These are phyloP conservation scores for Chromis chromis DNA, from an alignment of 2,797 vertebrate species.

Conservation along the genomic window DNA sequence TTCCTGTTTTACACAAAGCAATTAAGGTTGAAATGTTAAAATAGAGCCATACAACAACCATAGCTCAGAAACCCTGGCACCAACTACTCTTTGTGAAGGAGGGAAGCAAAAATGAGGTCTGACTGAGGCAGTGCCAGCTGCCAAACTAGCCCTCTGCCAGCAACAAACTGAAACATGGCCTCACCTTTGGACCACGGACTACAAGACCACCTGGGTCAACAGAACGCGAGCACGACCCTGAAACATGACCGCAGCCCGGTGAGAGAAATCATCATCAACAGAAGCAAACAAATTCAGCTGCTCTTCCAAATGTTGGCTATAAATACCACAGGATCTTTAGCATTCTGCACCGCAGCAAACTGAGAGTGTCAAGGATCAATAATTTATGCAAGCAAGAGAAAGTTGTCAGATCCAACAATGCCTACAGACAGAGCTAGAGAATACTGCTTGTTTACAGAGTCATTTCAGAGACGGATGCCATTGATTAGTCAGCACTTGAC, in stretches of 20 bases:
- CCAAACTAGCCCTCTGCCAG: slow-evolving; percentile 57
- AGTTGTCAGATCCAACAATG: slow-evolving; percentile 77
- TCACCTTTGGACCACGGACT: slow-evolving; percentile 50
- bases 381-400: slow-evolving; percentile 77
- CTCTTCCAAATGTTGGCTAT: slow-evolving; percentile 60
- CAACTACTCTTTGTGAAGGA: slow-evolving; percentile 7
- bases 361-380: slow-evolving; percentile 73
- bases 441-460: slow-evolving; percentile 65
- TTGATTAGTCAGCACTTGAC: slow-evolving; percentile 70
- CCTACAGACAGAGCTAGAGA: slow-evolving; percentile 55
- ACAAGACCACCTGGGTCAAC: slow-evolving; percentile 61
- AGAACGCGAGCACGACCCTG: slow-evolving; percentile 54
- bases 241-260: slow-evolving; percentile 38
- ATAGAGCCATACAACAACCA: not conserved
- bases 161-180: slow-evolving; percentile 64
- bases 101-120: slow-evolving; percentile 32
- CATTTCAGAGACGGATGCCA: slow-evolving; percentile 50
- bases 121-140: slow-evolving; percentile 49
- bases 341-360: slow-evolving; percentile 57
- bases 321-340: slow-evolving; percentile 70
- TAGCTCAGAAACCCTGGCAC: not conserved
- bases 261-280: slow-evolving; percentile 56
- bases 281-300: slow-evolving; percentile 54
- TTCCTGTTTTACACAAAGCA: not conserved
- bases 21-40: not conserved